These are phyloP conservation scores for Pogoniulus pusillus DNA, from an alignment of 2,797 vertebrate genomes.

Conservation along the genomic window DNA sequence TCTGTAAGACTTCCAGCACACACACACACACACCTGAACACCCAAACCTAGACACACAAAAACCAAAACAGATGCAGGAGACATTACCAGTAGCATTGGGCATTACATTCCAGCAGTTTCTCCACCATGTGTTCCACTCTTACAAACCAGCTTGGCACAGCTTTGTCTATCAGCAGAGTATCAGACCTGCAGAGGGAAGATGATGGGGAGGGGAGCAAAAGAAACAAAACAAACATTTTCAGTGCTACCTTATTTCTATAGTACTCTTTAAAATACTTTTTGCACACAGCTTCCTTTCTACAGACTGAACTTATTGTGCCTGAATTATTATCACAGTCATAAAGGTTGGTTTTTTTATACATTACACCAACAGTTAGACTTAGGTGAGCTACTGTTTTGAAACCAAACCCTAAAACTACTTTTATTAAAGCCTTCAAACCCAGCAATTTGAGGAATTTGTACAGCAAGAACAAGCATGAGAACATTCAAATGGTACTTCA, in stretches of 20 bases:
- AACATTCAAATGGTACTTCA: background rate
- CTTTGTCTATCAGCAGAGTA: slow-evolving; percentile 97
- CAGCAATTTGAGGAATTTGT: background rate
- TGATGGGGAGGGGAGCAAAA: background rate
- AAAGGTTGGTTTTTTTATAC: background rate
- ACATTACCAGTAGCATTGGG: slow-evolving; percentile 92
- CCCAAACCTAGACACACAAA: background rate
- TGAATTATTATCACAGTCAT: background rate
- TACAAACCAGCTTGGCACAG: slow-evolving; percentile 98
- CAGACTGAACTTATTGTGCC: background rate
- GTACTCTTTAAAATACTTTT: background rate
- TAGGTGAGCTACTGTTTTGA: background rate
- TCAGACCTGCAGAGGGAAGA: slow-evolving; percentile 84
- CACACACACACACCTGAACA: no score
- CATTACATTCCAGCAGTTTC: slow-evolving; percentile 91
- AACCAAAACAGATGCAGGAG: background rate
- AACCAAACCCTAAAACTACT: background rate
- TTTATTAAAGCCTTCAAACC: background rate
- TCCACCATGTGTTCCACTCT: slow-evolving; percentile 96
- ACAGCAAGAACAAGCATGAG: background rate
- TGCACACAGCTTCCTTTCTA: background rate
- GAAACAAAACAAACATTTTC: background rate
- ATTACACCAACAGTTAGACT: background rate
- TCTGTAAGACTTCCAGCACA: no score
- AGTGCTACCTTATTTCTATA: background rate